A percentile compares a stretch with the other conserved stretches of the same genome.
phyloP scores from a whole-genome alignment of 1,140 invertebrate species.

The Mizuhopecten yessoensis region DNA sequence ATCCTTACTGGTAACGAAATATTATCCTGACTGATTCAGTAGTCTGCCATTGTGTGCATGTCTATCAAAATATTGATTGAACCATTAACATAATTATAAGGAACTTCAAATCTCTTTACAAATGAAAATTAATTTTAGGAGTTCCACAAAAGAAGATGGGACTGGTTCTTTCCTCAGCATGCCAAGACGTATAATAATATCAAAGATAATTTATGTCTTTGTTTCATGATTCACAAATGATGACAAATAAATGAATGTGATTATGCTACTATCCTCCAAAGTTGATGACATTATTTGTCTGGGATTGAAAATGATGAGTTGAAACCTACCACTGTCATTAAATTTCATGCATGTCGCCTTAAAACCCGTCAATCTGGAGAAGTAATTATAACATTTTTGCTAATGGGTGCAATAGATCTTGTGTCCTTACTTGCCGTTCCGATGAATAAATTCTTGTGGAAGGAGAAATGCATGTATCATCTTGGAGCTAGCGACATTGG shows the following conservation, averaged over 20 bases:
- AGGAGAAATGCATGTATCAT: not conserved
- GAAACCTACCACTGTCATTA: constrained; percentile 3
- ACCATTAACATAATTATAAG: not conserved
- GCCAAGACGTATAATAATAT: not conserved
- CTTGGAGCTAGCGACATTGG: not conserved
- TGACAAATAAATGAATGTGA: constrained; percentile 29
- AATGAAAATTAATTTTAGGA: constrained; percentile 26
- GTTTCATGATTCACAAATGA: constrained; percentile 17
- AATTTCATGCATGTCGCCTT: not conserved
- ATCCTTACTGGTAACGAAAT: too few species aligned
- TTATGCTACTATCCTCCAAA: not conserved
- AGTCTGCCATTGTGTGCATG: too few species aligned
- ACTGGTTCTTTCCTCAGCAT: not conserved
- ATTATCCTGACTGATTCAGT: too few species aligned
- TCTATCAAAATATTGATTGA: too few species aligned
- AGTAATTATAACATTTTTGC: constrained; percentile 19
- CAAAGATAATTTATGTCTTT: constrained; percentile 20
- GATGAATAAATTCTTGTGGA: constrained; percentile 35
- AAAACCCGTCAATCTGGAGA: not conserved
- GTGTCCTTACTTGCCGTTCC: not conserved
- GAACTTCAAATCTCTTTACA: not conserved
- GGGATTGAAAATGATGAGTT: constrained; percentile 16
- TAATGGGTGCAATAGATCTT: constrained; percentile 30
- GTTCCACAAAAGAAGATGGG: not conserved
- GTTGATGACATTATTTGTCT: not conserved